These are phyloP conservation scores for Podiceps cristatus DNA, from an alignment of 2,113 vertebrate species.

Conservation along the genomic window DNA sequence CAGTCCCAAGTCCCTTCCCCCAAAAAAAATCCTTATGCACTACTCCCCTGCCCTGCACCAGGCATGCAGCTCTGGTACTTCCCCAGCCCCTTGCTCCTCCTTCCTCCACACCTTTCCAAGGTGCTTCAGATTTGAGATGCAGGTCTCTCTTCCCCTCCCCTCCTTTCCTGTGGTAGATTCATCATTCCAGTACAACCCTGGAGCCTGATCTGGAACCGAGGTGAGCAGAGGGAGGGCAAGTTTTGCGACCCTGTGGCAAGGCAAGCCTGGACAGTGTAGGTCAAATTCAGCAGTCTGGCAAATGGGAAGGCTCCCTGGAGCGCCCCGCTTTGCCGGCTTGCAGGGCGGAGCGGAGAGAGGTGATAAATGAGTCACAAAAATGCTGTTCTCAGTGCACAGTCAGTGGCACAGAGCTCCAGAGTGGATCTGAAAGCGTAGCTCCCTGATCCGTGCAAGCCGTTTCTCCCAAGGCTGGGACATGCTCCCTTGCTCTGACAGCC, in stretches of 20 bases:
- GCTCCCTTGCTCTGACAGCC: neutral
- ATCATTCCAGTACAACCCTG: neutral
- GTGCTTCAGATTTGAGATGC: neutral
- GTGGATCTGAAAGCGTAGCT: neutral
- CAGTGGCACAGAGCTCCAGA: neutral
- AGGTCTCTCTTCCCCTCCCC: neutral
- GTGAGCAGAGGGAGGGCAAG: neutral
- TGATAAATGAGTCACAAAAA: neutral
- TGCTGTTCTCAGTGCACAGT: neutral
- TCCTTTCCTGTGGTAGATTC: neutral
- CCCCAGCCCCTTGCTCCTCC: neutral
- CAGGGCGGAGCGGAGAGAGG: neutral
- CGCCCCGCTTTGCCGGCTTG: neutral
- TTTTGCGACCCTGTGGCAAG: fast-evolving
- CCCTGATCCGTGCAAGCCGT: fast-evolving
- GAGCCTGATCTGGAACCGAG: fast-evolving
- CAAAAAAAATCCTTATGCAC: neutral
- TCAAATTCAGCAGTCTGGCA: neutral
- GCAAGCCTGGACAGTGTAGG: fast-evolving
- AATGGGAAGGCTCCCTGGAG: neutral
- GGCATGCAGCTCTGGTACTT: neutral
- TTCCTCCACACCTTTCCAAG: neutral
- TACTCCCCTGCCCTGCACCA: neutral
- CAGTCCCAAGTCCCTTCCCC: neutral
- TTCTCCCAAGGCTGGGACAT: neutral